Percentiles rank a stretch among this genome's conserved stretches.
These are phyloP conservation scores for Sisyra terminalis DNA, from an alignment of 2,888 invertebrate species.

Conservation along the genomic window DNA sequence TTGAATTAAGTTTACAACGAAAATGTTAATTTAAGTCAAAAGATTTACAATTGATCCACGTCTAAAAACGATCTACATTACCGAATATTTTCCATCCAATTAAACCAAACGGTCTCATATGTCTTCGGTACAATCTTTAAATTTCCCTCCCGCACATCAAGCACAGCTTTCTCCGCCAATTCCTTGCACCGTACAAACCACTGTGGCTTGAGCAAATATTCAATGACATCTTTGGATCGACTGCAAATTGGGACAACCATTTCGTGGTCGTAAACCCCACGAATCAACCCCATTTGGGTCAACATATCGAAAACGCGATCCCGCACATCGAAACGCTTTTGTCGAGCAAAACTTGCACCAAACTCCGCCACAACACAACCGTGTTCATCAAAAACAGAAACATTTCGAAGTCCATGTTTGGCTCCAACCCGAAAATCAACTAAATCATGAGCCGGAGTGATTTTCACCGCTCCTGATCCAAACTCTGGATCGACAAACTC, in stretches of 20 bases:
- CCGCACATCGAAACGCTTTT: constrained; percentile 84
- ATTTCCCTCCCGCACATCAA: constrained; percentile 62
- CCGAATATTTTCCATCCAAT: constrained; percentile 84
- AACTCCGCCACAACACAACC: constrained; percentile 72
- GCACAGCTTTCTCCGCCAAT: constrained; percentile 77
- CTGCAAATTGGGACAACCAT: constrained; percentile 96
- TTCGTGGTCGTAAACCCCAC: constrained; percentile 54
- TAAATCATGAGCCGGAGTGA: constrained; percentile 84
- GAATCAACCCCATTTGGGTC: constrained; percentile 42
- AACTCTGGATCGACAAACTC: constrained; percentile 89
- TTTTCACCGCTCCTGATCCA: constrained; percentile 97
- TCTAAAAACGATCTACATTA: no score
- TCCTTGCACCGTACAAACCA: constrained; percentile 88
- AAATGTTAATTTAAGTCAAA: no score
- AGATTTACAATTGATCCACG: no score
- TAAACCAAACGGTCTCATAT: constrained; percentile 85
- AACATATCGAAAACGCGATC: constrained; percentile 63
- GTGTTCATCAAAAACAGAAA: constrained; percentile 81
- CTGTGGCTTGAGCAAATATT: constrained; percentile 89
- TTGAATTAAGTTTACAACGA: no score
- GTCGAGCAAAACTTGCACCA: constrained; percentile 52
- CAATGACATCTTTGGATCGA: constrained; percentile 93
- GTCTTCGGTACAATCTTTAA: constrained; percentile 81
- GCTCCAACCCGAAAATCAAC: constrained; percentile 67
- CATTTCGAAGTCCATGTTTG: constrained; percentile 55